Conservation (phyloP, 2,797 vertebrate genomes). For the Poeciliopsis infans region DNA sequence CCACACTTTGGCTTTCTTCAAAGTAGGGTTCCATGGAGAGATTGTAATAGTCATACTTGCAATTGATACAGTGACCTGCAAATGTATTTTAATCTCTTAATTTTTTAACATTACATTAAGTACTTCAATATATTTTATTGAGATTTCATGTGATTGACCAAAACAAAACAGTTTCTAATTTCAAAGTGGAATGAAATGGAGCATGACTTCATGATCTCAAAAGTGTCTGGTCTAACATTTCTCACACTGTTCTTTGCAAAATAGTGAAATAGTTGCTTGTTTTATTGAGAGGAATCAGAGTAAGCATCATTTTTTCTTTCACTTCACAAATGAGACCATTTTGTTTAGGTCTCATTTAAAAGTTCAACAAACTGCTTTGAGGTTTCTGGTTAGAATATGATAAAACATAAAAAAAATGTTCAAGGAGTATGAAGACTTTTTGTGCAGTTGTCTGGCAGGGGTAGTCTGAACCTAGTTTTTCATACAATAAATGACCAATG, state of each 20-base stretch:
- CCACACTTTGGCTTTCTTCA: slow-evolving; percentile 29
- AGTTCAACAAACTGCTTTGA: neutral
- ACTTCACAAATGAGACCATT: neutral
- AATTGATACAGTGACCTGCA: too few relatives aligned
- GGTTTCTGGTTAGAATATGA: neutral
- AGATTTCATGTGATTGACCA: neutral
- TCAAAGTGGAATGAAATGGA: neutral
- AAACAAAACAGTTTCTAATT: neutral
- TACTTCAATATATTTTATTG: neutral
- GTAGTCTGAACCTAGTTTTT: neutral
- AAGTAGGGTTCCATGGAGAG: neutral
- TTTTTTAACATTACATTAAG: neutral
- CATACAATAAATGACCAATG: neutral
- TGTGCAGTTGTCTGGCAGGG: neutral
- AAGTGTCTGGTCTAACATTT: neutral
- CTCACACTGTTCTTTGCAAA: neutral
- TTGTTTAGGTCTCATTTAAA: neutral
- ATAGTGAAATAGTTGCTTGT: neutral
- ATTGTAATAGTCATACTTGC: neutral
- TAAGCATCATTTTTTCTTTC: neutral
- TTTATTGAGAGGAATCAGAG: neutral
- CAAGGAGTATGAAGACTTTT: neutral
- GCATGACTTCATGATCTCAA: neutral
- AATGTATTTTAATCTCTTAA: neutral
- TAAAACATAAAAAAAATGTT: neutral